A percentile compares a stretch with the other conserved stretches of the same genome.
Evolutionary conservation across 2,888 invertebrate genomes (phyloP).

Genomic region (Agrotis exclamationis): DNA sequence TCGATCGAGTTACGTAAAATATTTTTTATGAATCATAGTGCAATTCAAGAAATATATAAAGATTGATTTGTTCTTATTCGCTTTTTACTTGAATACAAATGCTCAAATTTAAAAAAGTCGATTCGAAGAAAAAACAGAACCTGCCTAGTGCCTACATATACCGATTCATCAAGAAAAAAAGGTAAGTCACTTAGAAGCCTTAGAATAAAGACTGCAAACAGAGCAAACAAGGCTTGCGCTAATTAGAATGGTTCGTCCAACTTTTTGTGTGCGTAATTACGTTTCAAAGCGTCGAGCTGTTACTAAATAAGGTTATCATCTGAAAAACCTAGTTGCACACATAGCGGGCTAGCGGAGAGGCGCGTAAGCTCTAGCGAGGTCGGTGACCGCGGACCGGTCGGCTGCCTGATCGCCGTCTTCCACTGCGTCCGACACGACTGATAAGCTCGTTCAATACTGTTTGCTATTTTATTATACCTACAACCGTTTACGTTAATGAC

Average conservation of each 20-base stretch:
- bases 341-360: slow-evolving; percentile 77
- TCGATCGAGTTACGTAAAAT: slow-evolving; percentile 27
- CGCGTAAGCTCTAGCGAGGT: slow-evolving; percentile 79
- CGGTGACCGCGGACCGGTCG: slow-evolving; percentile 85
- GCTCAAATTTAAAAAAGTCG: slow-evolving; percentile 24
- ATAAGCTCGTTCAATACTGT: slow-evolving; percentile 72
- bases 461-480: slow-evolving; percentile 72
- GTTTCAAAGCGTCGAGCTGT: slow-evolving; percentile 60
- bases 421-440: slow-evolving; percentile 75
- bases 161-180: slow-evolving; percentile 3
- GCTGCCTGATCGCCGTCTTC: slow-evolving; percentile 76
- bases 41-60: slow-evolving; percentile 29
- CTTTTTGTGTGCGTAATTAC: slow-evolving; percentile 51
- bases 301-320: slow-evolving; percentile 76
- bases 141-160: neutral
- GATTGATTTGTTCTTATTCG: slow-evolving; percentile 37
- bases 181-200: slow-evolving; percentile 5
- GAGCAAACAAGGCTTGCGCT: slow-evolving; percentile 19
- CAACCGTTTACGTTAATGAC: slow-evolving; percentile 56
- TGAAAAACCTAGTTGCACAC: slow-evolving; percentile 80
- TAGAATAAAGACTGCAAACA: slow-evolving; percentile 18
- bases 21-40: slow-evolving; percentile 21
- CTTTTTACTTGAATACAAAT: slow-evolving; percentile 14
- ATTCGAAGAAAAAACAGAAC: slow-evolving; percentile 17
- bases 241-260: slow-evolving; percentile 39